A percentile compares a stretch with the other conserved stretches of the same genome.
Evolutionary conservation across 2,113 vertebrate genomes (phyloP).

Genomic region (Eclectus roratus): DNA sequence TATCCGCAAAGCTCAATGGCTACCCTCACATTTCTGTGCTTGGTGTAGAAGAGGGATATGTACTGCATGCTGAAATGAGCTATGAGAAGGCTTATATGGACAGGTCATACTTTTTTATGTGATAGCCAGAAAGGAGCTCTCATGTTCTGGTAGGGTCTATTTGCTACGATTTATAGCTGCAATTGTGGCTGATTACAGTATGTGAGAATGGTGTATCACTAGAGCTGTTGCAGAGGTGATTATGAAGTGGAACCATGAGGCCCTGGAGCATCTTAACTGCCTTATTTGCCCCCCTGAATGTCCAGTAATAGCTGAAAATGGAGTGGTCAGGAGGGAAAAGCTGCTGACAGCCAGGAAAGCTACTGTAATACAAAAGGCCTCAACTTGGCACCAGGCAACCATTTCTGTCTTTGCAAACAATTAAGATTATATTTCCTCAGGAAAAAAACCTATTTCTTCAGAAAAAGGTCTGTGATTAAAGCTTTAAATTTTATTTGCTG

Average conservation of each 20-base stretch:
- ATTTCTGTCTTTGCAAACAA: slow-evolving; percentile 26
- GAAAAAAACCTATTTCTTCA: not conserved
- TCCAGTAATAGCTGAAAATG: slow-evolving; percentile 9
- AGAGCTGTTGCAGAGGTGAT: not conserved
- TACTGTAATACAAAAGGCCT: not conserved
- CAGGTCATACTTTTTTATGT: not conserved
- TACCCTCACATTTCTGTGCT: not conserved
- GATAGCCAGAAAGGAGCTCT: not conserved
- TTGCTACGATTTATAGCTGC: not conserved
- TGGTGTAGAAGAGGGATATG: not conserved
- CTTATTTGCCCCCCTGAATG: not conserved
- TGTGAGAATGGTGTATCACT: not conserved
- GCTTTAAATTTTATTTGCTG: not conserved
- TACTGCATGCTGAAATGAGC: not conserved
- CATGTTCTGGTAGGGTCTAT: not conserved
- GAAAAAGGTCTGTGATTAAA: not conserved
- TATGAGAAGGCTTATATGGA: not conserved
- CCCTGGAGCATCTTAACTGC: slow-evolving; percentile 7
- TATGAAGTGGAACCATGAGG: not conserved
- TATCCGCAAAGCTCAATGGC: not conserved
- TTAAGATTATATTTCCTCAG: not conserved
- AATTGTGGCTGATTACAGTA: not conserved
- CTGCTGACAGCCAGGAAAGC: slow-evolving; percentile 13
- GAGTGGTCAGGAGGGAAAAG: not conserved
- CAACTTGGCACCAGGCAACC: not conserved